Conservation (phyloP, 2,888 invertebrate genomes). For the Caenorhabditis japonica region DNA sequence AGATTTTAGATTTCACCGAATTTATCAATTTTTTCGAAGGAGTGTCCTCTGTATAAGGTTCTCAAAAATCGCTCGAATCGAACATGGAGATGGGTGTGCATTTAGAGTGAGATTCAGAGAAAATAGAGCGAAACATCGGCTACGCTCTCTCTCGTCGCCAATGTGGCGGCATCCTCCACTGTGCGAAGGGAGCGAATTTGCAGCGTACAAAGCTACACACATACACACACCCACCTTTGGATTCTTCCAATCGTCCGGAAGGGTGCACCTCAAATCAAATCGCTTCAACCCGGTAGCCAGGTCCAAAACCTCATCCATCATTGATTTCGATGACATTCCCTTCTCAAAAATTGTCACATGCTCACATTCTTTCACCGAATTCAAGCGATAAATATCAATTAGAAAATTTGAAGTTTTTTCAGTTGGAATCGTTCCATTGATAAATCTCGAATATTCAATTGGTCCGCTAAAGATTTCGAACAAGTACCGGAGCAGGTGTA, state of each 20-base stretch:
- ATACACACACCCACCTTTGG: not conserved
- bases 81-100: too few relatives aligned
- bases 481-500: constrained; percentile 13
- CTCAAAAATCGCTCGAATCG: too few relatives aligned
- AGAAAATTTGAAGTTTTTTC: constrained; percentile 12
- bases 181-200: too few relatives aligned
- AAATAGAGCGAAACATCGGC: too few relatives aligned
- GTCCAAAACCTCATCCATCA: constrained; percentile 26
- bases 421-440: constrained; percentile 17
- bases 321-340: constrained; percentile 11
- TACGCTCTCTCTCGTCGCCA: too few relatives aligned
- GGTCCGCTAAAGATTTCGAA: constrained; percentile 27
- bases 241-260: constrained; percentile 34
- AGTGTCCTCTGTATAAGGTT: too few relatives aligned
- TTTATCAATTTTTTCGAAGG: too few relatives aligned
- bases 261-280: constrained; percentile 16
- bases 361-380: constrained; percentile 1
- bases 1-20: too few relatives aligned
- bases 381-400: not conserved
- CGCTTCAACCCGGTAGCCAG: constrained; percentile 15
- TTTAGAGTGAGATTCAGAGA: too few relatives aligned
- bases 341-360: constrained; percentile 15
- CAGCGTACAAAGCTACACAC: too few relatives aligned
- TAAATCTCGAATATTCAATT: not conserved
- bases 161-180: too few relatives aligned